phyloP scores from a whole-genome alignment of 2,888 invertebrate species.

The Dorcus parallelipipedus region DNA sequence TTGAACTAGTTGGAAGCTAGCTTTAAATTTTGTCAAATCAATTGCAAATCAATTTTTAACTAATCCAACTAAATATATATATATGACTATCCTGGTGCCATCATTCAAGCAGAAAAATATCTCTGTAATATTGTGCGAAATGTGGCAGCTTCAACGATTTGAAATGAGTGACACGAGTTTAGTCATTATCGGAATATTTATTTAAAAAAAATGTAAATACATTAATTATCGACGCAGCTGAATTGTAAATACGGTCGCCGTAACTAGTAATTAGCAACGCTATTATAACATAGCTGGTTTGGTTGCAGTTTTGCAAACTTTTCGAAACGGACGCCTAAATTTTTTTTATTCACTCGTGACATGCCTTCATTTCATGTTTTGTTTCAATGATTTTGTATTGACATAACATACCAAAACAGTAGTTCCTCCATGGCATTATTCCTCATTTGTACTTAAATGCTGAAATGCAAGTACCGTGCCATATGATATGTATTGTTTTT shows the following conservation, averaged over 20 bases:
- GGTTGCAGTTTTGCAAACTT: too few species aligned
- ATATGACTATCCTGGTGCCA: not conserved
- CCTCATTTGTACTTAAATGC: constrained; percentile 29
- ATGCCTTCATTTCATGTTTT: constrained; percentile 22
- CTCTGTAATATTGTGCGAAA: not conserved
- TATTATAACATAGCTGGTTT: too few species aligned
- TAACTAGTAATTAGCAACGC: not conserved
- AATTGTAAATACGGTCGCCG: not conserved
- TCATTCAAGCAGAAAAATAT: not conserved
- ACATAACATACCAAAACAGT: constrained; percentile 19
- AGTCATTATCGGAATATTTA: too few species aligned
- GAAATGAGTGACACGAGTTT: too few species aligned
- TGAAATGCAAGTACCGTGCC: constrained; percentile 29
- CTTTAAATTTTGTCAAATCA: constrained; percentile 8
- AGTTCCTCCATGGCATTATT: constrained; percentile 28
- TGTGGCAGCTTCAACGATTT: too few species aligned
- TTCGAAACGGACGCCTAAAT: too few species aligned
- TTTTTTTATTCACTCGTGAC: not conserved
- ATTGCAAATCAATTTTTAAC: not conserved
- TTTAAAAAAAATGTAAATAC: not conserved
- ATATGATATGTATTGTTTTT: constrained; percentile 24
- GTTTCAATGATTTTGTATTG: constrained; percentile 11
- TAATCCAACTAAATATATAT: not conserved
- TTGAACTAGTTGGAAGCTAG: constrained; percentile 80
- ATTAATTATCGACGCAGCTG: not conserved